Evolutionary conservation across 2,113 vertebrate genomes (phyloP), one percentile per base, ranked within the genome.

Genomic region (Sitta europaea): DNA sequence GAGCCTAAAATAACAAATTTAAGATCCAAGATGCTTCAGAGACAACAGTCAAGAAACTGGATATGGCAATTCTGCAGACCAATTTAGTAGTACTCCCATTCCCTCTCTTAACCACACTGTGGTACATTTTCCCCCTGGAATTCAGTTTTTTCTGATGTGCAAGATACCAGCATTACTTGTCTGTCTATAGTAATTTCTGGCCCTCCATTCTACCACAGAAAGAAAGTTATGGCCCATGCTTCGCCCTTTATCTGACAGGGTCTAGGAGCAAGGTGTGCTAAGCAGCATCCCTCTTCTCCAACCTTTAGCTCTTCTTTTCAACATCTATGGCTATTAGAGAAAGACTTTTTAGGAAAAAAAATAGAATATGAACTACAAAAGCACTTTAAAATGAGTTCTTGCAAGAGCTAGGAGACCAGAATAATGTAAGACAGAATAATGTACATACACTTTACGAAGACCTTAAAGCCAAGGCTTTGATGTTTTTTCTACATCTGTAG

Each of bases 221-320:
- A 53, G 3, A 12, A 48, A 58, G 31, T 45, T 33, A 36, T 2
- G 4, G 1, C 8, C 8, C 5, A 1, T 2, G 3, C 11, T 40
- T 74, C 38, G 53, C 50, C n/a, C 47, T 38, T 25, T 31, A 35
- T 29, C 42, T 23, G 33, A 36, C 23, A 27, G 5, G 13, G 27
- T 15, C 47, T 31, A 22, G 9, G 9, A 65, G 68, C 29, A 58
- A 71, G 35, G 35, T 11, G 13, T 42, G 19, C 2, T 11, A 43
- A 61, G 16, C 42, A 91, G 36, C 22, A 28, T 7, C 40, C 33
- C n/a, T 72, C 3, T 43, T 38, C 43, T 31, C 24, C 35, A 27
- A 23, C 10, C 29, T 51, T 65, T 8, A 9, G 43, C 12, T n/a
- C 22, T 27, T 19, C 47, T 54, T 71, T 61, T 54, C 53, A 84